Evolutionary conservation across 2,888 invertebrate species (phyloP), one percentile per base, ranked within the genome.

Genomic region (Oeneis ivallda): DNA sequence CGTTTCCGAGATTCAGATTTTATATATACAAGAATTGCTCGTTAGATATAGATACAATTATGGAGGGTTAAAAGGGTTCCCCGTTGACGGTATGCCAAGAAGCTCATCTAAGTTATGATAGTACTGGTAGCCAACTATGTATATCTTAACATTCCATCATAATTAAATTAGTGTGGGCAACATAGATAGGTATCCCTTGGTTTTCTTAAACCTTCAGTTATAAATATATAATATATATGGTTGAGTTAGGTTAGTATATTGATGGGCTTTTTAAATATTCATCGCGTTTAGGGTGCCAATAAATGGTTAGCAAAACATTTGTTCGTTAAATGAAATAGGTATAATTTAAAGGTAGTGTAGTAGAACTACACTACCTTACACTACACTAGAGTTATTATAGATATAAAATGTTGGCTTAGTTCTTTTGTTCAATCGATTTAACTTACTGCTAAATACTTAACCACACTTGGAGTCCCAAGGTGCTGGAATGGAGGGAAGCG

Each of bases 231-330:
- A 50, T 50, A 15, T 10, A 37, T 15, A 34, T n/a, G 52, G n/a
- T 34, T 34, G 15, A 53, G 34, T 53, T 37, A 15, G 37, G 37
- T 37, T 15, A 10, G 37, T 17, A 15, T 39, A 54, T 54, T 54
- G 17, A 39, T 54, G 54, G 39, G 54, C 15, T 37, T 37, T 50
- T 52, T 53, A 37, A 54, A 54, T 54, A 54, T 54, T 54, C 37
- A 39, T 54, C 54, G 39, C 37, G 32, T 52, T 32, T 52, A 7
- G 19, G 26, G 10, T 50, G 17, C 49, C 49, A 19, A 26, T 50
- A 50, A 50, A 19, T 26, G 26, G 26, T 10, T 19, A 50, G 49
- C 19, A 19, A 11, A 50, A 2, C 10, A 17, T 9, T 10, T 49
- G 1, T 15, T 45, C n/a, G 5, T 15, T 9, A n/a, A 47, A 17